A percentile compares a stretch with the other conserved stretches of the same genome.
Conservation (phyloP, 1,140 invertebrate genomes). For the Lucilia cuprina region DNA sequence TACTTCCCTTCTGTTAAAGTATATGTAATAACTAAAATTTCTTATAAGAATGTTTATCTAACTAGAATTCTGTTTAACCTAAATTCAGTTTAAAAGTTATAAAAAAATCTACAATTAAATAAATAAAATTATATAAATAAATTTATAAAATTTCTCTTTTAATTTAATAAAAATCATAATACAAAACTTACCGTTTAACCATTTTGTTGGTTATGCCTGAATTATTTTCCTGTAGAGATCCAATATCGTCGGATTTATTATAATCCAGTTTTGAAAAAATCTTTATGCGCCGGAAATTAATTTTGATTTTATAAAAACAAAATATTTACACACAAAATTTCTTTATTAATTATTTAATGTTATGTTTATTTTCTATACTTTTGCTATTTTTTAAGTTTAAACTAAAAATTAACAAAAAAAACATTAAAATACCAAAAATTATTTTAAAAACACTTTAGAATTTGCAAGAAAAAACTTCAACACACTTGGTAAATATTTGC, state of each 20-base stretch:
- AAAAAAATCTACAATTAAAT: no score
- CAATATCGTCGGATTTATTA: slow-evolving; percentile 62
- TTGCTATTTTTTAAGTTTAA: neutral
- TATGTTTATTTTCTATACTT: no score
- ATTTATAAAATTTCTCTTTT: no score
- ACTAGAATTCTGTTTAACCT: no score
- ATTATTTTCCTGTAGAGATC: slow-evolving; percentile 62
- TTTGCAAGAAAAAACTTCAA: neutral
- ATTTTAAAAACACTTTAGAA: neutral
- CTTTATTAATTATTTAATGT: neutral
- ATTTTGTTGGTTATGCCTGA: slow-evolving; percentile 62
- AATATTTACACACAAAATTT: neutral
- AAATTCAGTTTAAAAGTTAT: no score
- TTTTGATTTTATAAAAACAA: slow-evolving; percentile 34
- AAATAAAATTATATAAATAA: no score
- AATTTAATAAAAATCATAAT: slow-evolving; percentile 4
- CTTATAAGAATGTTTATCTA: no score
- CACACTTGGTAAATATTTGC: no score
- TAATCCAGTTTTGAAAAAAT: slow-evolving; percentile 63
- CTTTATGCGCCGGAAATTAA: slow-evolving; percentile 61
- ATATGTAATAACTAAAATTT: no score
- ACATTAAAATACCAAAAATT: neutral
- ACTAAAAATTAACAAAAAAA: neutral
- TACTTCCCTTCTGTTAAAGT: no score
- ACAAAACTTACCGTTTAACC: slow-evolving; percentile 59